Percentiles rank a stretch among this genome's conserved stretches.
phyloP scores from a whole-genome alignment of 2,888 invertebrate genomes.

The Labia minor region DNA sequence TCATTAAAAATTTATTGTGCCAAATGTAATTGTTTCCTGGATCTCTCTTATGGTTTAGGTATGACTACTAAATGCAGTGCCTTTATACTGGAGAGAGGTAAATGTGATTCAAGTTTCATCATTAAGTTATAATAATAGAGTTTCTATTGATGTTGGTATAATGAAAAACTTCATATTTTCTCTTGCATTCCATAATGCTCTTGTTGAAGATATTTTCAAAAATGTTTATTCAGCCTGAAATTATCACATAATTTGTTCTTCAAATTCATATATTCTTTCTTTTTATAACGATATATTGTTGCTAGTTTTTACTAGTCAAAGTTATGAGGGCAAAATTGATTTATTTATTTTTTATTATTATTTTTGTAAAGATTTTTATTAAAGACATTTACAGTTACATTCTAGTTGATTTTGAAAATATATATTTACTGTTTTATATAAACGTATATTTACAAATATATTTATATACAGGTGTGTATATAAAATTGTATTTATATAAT shows the following conservation, averaged over 20 bases:
- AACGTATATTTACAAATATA: background rate
- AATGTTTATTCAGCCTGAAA: too few species aligned
- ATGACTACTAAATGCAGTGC: background rate
- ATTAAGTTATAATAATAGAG: background rate
- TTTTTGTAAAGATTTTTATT: too few species aligned
- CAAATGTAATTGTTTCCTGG: background rate
- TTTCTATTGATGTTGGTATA: background rate
- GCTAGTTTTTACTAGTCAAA: background rate
- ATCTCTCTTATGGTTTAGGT: constrained; percentile 13
- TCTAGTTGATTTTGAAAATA: constrained; percentile 1
- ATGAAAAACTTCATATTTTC: background rate
- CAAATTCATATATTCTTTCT: too few species aligned
- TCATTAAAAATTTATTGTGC: background rate
- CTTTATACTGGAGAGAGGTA: background rate
- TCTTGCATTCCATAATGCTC: constrained; percentile 4
- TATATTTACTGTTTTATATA: background rate
- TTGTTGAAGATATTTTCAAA: background rate
- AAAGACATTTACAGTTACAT: background rate
- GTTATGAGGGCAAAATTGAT: background rate
- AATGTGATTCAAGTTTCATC: background rate
- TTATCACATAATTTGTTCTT: background rate
- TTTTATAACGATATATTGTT: background rate
- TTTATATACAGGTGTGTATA: background rate
- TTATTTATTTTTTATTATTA: background rate
- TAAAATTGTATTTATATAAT: constrained; percentile 13